Base-by-base conservation (phyloP, 2,888 invertebrate species). In the Sphaerophoria taeniata region DNA sequence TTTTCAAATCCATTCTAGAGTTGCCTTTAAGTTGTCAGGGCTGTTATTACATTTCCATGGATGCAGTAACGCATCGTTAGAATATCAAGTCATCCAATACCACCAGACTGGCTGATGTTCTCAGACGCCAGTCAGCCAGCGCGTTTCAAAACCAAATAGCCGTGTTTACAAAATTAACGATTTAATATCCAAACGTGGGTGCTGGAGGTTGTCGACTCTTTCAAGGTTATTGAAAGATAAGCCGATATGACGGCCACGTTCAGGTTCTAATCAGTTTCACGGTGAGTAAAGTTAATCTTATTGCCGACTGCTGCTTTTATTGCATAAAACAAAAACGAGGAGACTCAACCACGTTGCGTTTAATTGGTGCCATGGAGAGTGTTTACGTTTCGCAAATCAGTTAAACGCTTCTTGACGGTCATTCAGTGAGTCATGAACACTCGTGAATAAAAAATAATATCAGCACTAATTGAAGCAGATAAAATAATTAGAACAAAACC, bases 391-490 rank as follows among this genome's bases (percentile, higher is more conserved):
- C 24, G 24, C 60, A 43, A 71, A 58, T 34, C 33, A 71, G 47
- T 36, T 71, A 39, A 43, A 4, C 33, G 6, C 16, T 31, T 33
- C 49, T 58, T 58, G 43, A 33, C 70, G 47, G 55, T 51, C 70
- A 70, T 45, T 56, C 6, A 3, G 12, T 71, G 55, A 47, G 9
- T 47, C 55, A 47, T 45, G 33, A 45, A 24, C 24, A 45, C 6
- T 39, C 58, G 24, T 24, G 43, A 60, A 24, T 43, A 24, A 24
- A 1, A 92, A 92, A 4, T n/a, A 31, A 4, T 39, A n/a, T 12
- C 11, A 14, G 5, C 12, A 63, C 11, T 33, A 6, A 33, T 49
- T 45, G 43, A 5, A 43, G 43, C 9, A 43, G 9, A 43, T 9
- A 7, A 43, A 43, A 3, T 43, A 24, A 24, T 24, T 24, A 24